Conservation (phyloP, 2,888 invertebrate species). For the Epinotia ramella region DNA sequence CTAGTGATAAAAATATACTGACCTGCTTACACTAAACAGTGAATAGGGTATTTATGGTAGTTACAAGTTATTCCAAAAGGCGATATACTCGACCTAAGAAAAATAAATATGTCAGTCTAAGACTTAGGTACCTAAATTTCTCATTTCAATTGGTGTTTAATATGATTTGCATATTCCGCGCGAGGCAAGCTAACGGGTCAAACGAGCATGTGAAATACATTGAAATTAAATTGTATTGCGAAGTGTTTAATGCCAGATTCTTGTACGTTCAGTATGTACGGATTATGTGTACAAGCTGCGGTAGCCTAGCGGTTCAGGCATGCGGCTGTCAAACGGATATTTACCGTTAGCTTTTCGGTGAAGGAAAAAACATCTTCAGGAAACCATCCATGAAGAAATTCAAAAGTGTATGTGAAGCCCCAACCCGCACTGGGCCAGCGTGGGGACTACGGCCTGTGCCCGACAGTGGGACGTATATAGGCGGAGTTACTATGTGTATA, state of each 20-base stretch:
- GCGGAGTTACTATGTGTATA: no score
- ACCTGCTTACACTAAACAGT: conserved; percentile 24
- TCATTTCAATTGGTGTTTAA: background rate
- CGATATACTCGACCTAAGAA: background rate
- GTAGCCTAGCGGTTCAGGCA: no score
- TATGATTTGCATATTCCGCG: background rate
- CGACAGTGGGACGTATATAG: no score
- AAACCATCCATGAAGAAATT: no score
- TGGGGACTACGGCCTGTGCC: no score
- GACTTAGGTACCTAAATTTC: background rate
- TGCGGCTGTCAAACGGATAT: no score
- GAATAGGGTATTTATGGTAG: conserved; percentile 3
- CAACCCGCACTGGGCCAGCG: no score
- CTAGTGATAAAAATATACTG: conserved; percentile 33
- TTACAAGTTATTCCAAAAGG: background rate
- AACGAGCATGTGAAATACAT: background rate
- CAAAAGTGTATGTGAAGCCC: no score
- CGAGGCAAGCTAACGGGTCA: background rate
- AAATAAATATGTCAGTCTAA: no score
- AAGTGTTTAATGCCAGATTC: background rate
- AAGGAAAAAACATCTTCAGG: no score
- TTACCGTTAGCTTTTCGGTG: no score
- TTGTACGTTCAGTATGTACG: background rate
- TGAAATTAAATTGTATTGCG: background rate
- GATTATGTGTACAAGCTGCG: no score